Evolutionary conservation across 35 echinoderm and acorn worm species (phyloP).

Genomic region (Antedon bifida): DNA sequence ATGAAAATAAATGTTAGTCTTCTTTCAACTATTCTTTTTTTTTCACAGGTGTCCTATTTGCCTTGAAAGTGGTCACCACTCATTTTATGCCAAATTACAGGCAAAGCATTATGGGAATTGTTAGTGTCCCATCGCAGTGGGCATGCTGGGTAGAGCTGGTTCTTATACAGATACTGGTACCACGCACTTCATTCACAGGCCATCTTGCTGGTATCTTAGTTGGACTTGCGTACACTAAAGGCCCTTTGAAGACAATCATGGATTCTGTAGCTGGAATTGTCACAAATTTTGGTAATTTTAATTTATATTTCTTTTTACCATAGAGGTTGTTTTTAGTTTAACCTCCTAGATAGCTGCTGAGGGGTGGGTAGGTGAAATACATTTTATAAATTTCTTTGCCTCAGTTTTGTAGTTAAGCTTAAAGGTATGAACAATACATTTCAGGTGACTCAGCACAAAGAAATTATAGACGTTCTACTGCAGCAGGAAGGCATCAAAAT

Average conservation of each 20-base stretch:
- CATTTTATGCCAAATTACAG: slow-evolving; percentile 59
- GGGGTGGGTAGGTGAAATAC: too few species aligned
- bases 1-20: too few species aligned
- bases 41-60: slow-evolving; percentile 66
- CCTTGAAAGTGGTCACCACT: slow-evolving; percentile 81
- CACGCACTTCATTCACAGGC: slow-evolving; percentile 79
- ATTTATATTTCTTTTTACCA: too few species aligned
- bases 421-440: too few species aligned
- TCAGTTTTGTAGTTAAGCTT: too few species aligned
- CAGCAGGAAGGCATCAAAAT: not conserved
- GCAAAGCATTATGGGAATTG: slow-evolving; percentile 81
- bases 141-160: slow-evolving; percentile 95
- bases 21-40: too few species aligned
- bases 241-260: slow-evolving; percentile 65
- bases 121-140: slow-evolving; percentile 71
- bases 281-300: slow-evolving; percentile 4
- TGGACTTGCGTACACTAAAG: slow-evolving; percentile 75
- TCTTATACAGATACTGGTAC: slow-evolving; percentile 73
- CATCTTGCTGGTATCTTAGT: slow-evolving; percentile 92
- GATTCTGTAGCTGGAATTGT: slow-evolving; percentile 31
- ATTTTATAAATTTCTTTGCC: too few species aligned
- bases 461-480: not conserved
- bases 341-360: too few species aligned
- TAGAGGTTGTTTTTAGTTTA: too few species aligned
- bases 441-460: not conserved